Evolutionary conservation across 2,797 vertebrate genomes (phyloP), one percentile per base, ranked within the genome.

Genomic region (Mormyrops attenuatus): DNA sequence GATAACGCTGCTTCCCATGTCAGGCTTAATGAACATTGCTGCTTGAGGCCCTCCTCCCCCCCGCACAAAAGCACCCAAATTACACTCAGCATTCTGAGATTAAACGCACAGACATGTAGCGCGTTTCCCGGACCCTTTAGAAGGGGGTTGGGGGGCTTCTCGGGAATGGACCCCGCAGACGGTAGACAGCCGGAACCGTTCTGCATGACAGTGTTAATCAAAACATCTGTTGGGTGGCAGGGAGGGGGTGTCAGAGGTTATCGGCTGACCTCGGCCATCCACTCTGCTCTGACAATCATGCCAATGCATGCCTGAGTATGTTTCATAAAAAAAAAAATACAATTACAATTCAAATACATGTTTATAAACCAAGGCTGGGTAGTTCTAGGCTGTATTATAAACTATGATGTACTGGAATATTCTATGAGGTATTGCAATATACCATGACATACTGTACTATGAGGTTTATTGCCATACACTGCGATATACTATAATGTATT

Each of bases 91-190:
- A 17, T 44, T 80, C 94, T 92, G 92, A 92, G 91, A 88, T 88
- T 50, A 89, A 91, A 90, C 88, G 88, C 88, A 90, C 63, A 87
- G 80, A 89, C 90, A 34, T 3, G 47, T 85, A 90, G 49, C 1
- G 8, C 0, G 3, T 22, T 85, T 26, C 41, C 91, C 90, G 44
- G 85, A 91, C 66, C 88, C 38, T 88, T 55, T 38, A 41, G 13
- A 41, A n/a, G 73, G 15, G 34, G 15, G 34, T 1, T 5, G 73
- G 38, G 73, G 66, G 66, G 73, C 69, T 89, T 66, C 92, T 91
- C 91, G 90, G 92, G 90, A 90, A 60, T 89, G 88, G 84, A 92
- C 93, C 91, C 90, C 88, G 60, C 88, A 90, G 91, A 90, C 89
- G 89, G 89, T 92, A 85, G 49, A 88, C 66, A 87, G 90, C 53